phyloP scores from a whole-genome alignment of 2,888 invertebrate genomes.

The Galerucella calmariensis region DNA sequence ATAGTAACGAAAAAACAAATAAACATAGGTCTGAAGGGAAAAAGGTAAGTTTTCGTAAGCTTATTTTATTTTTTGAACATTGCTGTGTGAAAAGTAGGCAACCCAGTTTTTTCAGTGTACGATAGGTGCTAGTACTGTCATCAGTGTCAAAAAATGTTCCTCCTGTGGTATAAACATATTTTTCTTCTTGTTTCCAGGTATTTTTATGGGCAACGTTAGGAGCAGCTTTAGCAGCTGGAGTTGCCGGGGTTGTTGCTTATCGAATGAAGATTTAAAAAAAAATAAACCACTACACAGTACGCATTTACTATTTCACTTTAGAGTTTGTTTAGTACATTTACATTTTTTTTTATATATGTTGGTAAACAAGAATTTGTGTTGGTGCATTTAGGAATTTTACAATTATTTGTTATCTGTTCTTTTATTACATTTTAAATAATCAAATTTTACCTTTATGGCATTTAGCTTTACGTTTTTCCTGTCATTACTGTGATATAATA shows the following conservation, averaged over 20 bases:
- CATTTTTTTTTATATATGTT: constrained; percentile 19
- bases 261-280: constrained; percentile 69
- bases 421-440: constrained; percentile 15
- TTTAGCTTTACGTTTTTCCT: neutral
- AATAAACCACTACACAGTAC: neutral
- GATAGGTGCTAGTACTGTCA: too few relatives aligned
- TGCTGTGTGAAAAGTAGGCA: too few relatives aligned
- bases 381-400: neutral
- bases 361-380: constrained; percentile 7
- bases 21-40: constrained; percentile 30
- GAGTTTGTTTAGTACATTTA: constrained; percentile 20
- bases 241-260: constrained; percentile 79
- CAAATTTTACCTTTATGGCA: neutral
- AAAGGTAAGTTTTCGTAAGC: constrained; percentile 31
- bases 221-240: constrained; percentile 74
- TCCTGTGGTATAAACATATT: neutral
- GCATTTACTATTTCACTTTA: constrained; percentile 10
- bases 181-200: constrained; percentile 62
- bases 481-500: too few relatives aligned
- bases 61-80: too few relatives aligned
- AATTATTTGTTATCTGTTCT: constrained; percentile 9
- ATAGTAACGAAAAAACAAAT: constrained; percentile 18
- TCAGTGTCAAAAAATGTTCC: too few relatives aligned
- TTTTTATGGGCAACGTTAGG: constrained; percentile 77
- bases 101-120: too few relatives aligned